Percentiles rank a stretch among this genome's conserved stretches.
Conservation (phyloP, 30 jellyfish, hydroid and myxozoan genomes). For the Pelagia noctiluca region DNA sequence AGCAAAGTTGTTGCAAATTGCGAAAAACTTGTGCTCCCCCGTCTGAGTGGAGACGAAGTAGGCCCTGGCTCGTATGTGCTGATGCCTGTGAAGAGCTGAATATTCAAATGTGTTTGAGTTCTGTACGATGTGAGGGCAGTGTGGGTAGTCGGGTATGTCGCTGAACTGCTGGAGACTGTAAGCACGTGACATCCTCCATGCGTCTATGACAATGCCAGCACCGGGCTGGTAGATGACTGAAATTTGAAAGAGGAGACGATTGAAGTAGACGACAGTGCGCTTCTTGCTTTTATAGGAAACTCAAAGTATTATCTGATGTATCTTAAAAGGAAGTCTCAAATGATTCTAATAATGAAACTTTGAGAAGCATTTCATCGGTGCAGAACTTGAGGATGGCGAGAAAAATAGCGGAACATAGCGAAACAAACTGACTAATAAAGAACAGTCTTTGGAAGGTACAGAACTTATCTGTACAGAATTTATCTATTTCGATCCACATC, state of each 20-base stretch:
- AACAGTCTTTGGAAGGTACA: no score
- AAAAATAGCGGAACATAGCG: no score
- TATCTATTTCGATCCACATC: no score
- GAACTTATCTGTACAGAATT: no score
- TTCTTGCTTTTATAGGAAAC: no score
- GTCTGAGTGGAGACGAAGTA: slow-evolving; percentile 45
- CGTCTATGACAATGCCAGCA: slow-evolving; percentile 29
- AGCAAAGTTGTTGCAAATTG: slow-evolving; percentile 25
- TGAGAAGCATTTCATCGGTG: no score
- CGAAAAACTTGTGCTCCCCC: slow-evolving; percentile 49
- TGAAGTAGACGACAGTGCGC: background rate
- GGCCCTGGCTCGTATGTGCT: slow-evolving; percentile 43
- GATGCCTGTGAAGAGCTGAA: background rate
- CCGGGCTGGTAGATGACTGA: slow-evolving; percentile 52
- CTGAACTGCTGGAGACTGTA: slow-evolving; percentile 19
- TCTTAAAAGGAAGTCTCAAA: background rate
- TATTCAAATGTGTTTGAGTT: slow-evolving; percentile 34
- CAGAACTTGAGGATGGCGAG: no score
- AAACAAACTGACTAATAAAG: no score
- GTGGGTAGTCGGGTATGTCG: slow-evolving; percentile 49
- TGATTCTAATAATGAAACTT: no score
- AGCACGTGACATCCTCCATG: slow-evolving; percentile 28
- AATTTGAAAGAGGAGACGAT: background rate
- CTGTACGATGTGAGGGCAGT: slow-evolving; percentile 31
- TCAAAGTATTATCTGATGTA: background rate